phyloP scores from a whole-genome alignment of 2,888 invertebrate species.

The Plebejus melissa region DNA sequence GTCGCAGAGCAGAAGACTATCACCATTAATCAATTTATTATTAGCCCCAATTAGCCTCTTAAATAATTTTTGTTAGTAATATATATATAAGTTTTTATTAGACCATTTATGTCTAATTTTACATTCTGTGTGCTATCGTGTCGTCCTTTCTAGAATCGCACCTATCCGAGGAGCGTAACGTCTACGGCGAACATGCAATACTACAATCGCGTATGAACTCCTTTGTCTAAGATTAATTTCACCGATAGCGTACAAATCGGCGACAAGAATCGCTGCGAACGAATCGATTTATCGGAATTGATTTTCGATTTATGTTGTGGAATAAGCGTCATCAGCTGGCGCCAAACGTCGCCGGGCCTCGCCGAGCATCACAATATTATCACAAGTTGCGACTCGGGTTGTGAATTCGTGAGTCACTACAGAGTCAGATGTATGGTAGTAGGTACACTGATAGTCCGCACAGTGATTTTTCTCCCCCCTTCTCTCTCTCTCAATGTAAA shows the following conservation, averaged over 20 bases:
- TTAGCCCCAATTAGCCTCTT: neutral
- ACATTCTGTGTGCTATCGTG: neutral
- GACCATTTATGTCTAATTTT: neutral
- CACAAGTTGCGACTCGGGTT: too few species aligned
- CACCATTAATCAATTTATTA: too few species aligned
- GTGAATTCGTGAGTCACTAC: too few species aligned
- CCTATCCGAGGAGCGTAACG: neutral
- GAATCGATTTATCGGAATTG: neutral
- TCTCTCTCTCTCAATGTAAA: neutral
- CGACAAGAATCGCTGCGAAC: constrained; percentile 8
- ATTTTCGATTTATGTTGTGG: neutral
- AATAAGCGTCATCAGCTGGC: neutral
- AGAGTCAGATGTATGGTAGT: too few species aligned
- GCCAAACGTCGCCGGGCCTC: neutral
- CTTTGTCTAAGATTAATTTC: constrained; percentile 3
- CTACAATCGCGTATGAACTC: neutral
- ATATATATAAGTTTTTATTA: too few species aligned
- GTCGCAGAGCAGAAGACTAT: neutral
- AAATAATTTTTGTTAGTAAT: too few species aligned
- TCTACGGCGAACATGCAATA: neutral
- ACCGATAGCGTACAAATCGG: constrained; percentile 1
- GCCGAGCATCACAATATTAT: neutral
- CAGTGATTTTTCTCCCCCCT: neutral
- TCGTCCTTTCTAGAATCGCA: neutral
- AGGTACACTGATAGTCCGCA: too few species aligned